These are phyloP conservation scores for Chamaetylas fuelleborni DNA, from an alignment of 2,113 vertebrate genomes.

Conservation along the genomic window DNA sequence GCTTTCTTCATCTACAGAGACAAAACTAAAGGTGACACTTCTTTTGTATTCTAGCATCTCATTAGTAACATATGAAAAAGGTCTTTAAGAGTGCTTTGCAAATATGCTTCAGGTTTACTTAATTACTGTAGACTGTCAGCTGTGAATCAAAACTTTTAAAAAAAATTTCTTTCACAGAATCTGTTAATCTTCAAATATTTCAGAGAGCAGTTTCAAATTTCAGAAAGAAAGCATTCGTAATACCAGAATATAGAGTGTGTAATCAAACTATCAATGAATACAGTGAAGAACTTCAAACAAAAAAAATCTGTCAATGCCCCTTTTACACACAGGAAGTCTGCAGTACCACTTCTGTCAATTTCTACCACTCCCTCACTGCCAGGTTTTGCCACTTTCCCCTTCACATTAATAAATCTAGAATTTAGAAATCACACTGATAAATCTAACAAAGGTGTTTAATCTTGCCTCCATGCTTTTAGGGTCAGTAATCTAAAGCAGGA, in stretches of 20 bases:
- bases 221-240: slow-evolving; percentile 1
- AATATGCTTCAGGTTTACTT: not conserved
- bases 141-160: not conserved
- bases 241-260: not conserved
- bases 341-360: not conserved
- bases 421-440: not conserved
- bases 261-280: not conserved
- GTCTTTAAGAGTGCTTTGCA: not conserved
- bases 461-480: not conserved
- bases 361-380: not conserved
- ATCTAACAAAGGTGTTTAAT: not conserved
- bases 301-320: not conserved
- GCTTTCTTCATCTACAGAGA: not conserved
- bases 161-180: not conserved
- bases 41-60: not conserved
- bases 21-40: not conserved
- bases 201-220: not conserved
- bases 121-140: not conserved
- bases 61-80: not conserved
- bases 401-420: not conserved
- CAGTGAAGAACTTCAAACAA: not conserved
- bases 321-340: not conserved
- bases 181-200: not conserved
- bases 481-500: not conserved
- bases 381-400: not conserved